These are phyloP conservation scores for Lamellibrachia columna DNA, from an alignment of 2,888 invertebrate species.

Conservation along the genomic window DNA sequence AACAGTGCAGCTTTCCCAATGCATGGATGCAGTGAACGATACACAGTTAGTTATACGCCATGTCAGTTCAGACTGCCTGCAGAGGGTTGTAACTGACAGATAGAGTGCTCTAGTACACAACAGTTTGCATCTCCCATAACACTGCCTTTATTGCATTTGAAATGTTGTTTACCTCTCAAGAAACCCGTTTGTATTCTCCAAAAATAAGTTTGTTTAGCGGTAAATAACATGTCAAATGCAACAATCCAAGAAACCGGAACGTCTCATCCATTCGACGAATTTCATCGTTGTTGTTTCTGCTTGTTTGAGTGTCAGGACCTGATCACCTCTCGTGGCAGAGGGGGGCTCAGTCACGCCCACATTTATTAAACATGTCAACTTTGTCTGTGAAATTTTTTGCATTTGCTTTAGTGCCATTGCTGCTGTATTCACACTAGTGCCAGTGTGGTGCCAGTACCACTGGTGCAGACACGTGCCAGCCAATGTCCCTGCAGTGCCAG, in stretches of 20 bases:
- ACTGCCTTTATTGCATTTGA: no score
- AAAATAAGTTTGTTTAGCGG: no score
- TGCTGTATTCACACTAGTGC: no score
- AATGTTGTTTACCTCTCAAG: no score
- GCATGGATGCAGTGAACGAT: not conserved
- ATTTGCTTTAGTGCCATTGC: not conserved
- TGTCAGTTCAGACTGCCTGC: not conserved
- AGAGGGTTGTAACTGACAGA: not conserved
- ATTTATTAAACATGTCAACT: not conserved
- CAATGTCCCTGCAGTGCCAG: not conserved
- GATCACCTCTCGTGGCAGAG: no score
- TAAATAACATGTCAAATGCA: no score
- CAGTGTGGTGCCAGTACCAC: no score
- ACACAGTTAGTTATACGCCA: not conserved
- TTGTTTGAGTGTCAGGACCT: not conserved
- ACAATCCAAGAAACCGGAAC: not conserved
- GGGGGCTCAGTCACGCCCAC: not conserved
- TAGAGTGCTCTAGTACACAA: not conserved
- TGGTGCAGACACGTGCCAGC: no score
- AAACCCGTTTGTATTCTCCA: no score
- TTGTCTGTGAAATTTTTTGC: not conserved
- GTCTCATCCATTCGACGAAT: not conserved
- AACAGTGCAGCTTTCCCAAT: not conserved
- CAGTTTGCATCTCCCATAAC: not conserved
- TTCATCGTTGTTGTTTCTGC: not conserved